These are phyloP conservation scores for Hippocampus mohnikei DNA, from an alignment of 2,113 vertebrate species.

Conservation along the genomic window DNA sequence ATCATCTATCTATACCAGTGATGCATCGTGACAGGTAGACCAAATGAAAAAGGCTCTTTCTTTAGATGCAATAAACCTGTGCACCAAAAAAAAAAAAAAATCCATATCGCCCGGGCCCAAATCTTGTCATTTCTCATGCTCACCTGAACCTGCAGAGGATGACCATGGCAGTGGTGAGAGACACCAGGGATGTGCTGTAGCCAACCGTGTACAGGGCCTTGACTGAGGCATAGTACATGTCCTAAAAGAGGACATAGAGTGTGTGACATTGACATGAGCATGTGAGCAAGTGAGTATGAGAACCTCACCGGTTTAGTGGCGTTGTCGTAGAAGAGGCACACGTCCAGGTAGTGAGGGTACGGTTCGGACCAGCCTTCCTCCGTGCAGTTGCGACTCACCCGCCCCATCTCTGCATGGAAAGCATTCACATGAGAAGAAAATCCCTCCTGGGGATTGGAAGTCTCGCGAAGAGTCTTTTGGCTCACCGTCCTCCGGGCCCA, in stretches of 20 bases:
- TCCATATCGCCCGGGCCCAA: background rate
- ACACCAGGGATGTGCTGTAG: slow-evolving; percentile 94
- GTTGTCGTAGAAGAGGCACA: slow-evolving; percentile 84
- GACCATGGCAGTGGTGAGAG: slow-evolving; percentile 94
- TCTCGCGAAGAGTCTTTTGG: background rate
- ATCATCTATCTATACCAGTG: background rate
- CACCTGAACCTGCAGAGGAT: slow-evolving; percentile 97
- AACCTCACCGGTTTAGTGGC: slow-evolving; percentile 64
- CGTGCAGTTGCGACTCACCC: slow-evolving; percentile 90
- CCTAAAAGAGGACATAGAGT: slow-evolving; percentile 63
- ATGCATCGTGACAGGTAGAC: background rate
- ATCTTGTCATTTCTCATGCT: slow-evolving; percentile 36
- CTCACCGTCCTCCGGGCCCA: slow-evolving; percentile 86
- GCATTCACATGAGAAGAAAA: background rate
- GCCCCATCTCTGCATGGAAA: slow-evolving; percentile 67
- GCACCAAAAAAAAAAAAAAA: too few relatives aligned
- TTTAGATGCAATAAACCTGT: background rate
- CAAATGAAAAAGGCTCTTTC: background rate
- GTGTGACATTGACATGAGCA: background rate
- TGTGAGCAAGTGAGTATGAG: background rate
- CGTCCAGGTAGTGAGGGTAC: slow-evolving; percentile 89
- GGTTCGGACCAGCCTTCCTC: slow-evolving; percentile 91
- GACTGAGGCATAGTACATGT: slow-evolving; percentile 86
- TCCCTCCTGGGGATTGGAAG: background rate
- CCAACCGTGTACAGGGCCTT: slow-evolving; percentile 97